These are phyloP conservation scores for Mimumesa dahlbomi DNA, from an alignment of 2,888 invertebrate genomes.

Conservation along the genomic window DNA sequence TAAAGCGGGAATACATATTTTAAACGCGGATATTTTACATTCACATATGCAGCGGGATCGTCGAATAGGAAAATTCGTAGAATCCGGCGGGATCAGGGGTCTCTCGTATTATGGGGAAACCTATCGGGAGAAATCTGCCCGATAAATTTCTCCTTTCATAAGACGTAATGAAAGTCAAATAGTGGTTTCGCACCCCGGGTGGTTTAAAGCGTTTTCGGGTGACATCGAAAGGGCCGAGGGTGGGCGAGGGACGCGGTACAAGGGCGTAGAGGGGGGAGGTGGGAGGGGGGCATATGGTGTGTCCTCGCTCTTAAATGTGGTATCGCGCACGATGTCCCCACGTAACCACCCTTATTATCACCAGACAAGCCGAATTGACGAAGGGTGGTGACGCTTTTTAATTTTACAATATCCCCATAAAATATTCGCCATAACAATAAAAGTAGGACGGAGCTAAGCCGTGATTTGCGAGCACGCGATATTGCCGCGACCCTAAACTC, in stretches of 20 bases:
- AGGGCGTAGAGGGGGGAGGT: constrained; percentile 6
- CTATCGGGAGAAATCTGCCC: constrained; percentile 53
- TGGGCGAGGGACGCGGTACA: constrained; percentile 21
- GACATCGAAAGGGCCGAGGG: constrained; percentile 34
- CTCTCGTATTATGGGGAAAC: constrained; percentile 10
- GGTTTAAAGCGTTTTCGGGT: constrained; percentile 59
- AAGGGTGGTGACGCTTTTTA: constrained; percentile 73
- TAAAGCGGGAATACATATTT: background rate
- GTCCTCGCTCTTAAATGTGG: constrained; percentile 59
- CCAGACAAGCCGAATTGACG: constrained; percentile 61
- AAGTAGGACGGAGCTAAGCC: constrained; percentile 75
- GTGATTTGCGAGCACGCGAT: constrained; percentile 77
- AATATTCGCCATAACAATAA: constrained; percentile 77
- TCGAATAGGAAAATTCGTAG: constrained; percentile 68
- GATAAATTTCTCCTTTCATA: constrained; percentile 75
- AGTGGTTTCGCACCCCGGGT: constrained; percentile 73
- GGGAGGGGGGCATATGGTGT: constrained; percentile 66
- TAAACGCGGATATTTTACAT: constrained; percentile 36
- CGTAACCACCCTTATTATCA: constrained; percentile 72
- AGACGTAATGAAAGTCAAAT: constrained; percentile 80
- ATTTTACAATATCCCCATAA: constrained; percentile 79
- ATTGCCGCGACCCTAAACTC: constrained; percentile 54
- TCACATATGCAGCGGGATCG: constrained; percentile 40
- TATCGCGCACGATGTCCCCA: constrained; percentile 39
- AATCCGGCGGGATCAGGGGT: constrained; percentile 50